Evolutionary conservation across 2,797 vertebrate genomes (phyloP), one percentile per base, ranked within the genome.

Genomic region (Picus viridis): DNA sequence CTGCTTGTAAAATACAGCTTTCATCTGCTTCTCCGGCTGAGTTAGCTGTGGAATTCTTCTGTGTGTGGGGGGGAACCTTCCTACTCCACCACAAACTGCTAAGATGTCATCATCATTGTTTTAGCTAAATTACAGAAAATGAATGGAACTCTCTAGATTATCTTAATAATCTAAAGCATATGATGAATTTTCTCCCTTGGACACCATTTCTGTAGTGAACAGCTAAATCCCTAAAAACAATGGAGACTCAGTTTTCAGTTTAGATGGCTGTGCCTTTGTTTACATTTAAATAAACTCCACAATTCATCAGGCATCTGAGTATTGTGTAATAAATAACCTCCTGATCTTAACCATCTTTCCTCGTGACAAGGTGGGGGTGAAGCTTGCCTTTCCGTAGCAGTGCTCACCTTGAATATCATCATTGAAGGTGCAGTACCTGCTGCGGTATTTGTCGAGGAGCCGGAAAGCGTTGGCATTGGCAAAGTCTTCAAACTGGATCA

Each of bases 401-500:
- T 49, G 88, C 96, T 90, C 96, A 99, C 99, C 99, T 98, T 99
- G 99, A 96, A 99, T 99, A 94, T 99, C 99, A 62, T 99, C 99
- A 13, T 99, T 99, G 97, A 99, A 99, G 34, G 98, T 99, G 80
- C 99, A 99, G 94, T 99, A 99, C 74, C 97, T 98, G 96, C 98
- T 97, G 80, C 99, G 99, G 96, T 99, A 99, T 94, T 99, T 99
- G 97, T 98, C 98, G 92, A 99, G 99, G 76, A 99, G 98, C 62
- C 99, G 99, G 88, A 99, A 99, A 19, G 99, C 99, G 0, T 99
- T 99, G 96, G 97, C 98, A 85, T 99, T 99, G 92, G 99, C 99
- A 83, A 99, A 99, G 89, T 99, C 99, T 97, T 99, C 99, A 97
- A 99, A 99, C 96, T 99, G 99, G 94, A 99, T 99, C 54, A 99